These are phyloP conservation scores for Bembecia ichneumoniformis DNA, from an alignment of 2,888 invertebrate genomes.

Conservation along the genomic window DNA sequence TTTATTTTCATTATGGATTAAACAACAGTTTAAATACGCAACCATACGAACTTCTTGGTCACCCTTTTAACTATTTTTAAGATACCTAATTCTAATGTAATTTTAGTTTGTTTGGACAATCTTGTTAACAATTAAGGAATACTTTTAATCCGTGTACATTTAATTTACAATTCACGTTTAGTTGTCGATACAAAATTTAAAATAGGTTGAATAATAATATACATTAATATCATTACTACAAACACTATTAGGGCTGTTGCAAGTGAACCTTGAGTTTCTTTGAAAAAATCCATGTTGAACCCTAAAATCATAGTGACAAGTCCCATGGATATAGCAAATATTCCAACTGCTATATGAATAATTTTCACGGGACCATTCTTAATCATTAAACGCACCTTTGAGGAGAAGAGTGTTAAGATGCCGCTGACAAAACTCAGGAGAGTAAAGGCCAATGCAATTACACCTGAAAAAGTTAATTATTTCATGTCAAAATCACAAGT, in stretches of 20 bases:
- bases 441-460: constrained; percentile 63
- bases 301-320: constrained; percentile 58
- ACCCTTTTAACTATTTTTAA: too few relatives aligned
- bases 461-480: constrained; percentile 42
- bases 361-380: constrained; percentile 64
- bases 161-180: constrained; percentile 47
- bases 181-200: constrained; percentile 43
- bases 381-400: constrained; percentile 57
- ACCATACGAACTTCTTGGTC: too few relatives aligned
- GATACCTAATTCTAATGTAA: too few relatives aligned
- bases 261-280: constrained; percentile 31
- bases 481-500: background rate
- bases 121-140: background rate
- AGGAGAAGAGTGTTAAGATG: constrained; percentile 62
- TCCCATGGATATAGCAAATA: constrained; percentile 62
- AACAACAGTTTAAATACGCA: too few relatives aligned
- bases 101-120: too few relatives aligned
- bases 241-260: constrained; percentile 48
- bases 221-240: constrained; percentile 37
- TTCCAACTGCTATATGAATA: constrained; percentile 65
- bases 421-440: constrained; percentile 59
- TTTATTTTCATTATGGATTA: too few relatives aligned
- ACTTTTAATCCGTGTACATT: constrained; percentile 15
- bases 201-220: constrained; percentile 50
- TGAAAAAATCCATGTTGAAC: constrained; percentile 52